Evolutionary conservation across 1,140 invertebrate species (phyloP).

Genomic region (Philopotamus ludificatus): DNA sequence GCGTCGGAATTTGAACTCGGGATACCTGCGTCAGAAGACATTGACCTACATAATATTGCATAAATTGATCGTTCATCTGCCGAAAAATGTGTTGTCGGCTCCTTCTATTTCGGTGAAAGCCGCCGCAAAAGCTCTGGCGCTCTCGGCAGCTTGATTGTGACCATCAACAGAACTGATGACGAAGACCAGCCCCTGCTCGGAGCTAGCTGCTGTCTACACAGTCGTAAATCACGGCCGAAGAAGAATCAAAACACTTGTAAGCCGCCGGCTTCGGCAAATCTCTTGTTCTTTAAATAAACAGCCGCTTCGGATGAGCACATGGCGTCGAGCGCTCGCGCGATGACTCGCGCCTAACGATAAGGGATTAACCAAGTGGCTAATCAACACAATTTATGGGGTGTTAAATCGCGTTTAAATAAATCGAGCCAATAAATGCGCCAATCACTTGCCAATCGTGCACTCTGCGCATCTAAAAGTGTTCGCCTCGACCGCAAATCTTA

Average conservation of each 20-base stretch:
- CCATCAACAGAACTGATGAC: background rate
- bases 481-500: too few relatives aligned
- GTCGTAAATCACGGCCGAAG: background rate
- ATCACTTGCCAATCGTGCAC: too few relatives aligned
- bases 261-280: constrained; percentile 7
- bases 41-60: background rate
- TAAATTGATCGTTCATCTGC: background rate
- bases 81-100: too few relatives aligned
- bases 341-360: too few relatives aligned
- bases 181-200: constrained; percentile 2
- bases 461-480: too few relatives aligned
- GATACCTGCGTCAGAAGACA: background rate
- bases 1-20: background rate
- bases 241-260: background rate
- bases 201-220: background rate
- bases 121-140: background rate
- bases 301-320: background rate
- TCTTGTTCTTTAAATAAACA: constrained; percentile 2
- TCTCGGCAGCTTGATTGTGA: background rate
- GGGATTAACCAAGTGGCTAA: too few relatives aligned
- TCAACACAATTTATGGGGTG: too few relatives aligned
- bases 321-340: too few relatives aligned
- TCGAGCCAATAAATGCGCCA: too few relatives aligned
- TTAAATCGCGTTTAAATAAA: too few relatives aligned
- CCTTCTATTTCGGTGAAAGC: too few relatives aligned